A percentile compares a stretch with the other conserved stretches of the same genome.
These are phyloP conservation scores for Palythoa grandiflora DNA, from an alignment of 92 coral and sea anemone species.

Conservation along the genomic window DNA sequence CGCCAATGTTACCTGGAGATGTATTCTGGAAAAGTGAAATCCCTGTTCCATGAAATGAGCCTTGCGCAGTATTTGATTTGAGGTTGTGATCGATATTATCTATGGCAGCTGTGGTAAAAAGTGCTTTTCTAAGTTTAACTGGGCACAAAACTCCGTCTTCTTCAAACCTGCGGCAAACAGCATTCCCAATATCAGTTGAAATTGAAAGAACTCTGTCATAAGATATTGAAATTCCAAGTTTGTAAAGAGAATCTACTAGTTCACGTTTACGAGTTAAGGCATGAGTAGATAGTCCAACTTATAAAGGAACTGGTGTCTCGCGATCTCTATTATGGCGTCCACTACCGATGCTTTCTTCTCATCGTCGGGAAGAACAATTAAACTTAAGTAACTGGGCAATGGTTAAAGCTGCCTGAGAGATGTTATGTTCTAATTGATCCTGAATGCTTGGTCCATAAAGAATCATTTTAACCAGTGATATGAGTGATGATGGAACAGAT, in stretches of 20 bases:
- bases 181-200: slow-evolving; percentile 68
- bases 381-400: slow-evolving; percentile 70
- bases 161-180: slow-evolving; percentile 53
- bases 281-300: slow-evolving; percentile 59
- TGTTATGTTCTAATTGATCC: slow-evolving; percentile 43
- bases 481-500: slow-evolving; percentile 65
- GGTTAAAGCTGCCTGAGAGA: slow-evolving; percentile 59
- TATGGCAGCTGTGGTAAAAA: slow-evolving; percentile 68
- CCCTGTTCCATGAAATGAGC: slow-evolving; percentile 78
- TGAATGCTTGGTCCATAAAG: slow-evolving; percentile 71
- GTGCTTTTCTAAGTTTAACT: slow-evolving; percentile 26
- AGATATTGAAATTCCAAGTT: slow-evolving; percentile 58
- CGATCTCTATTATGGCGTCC: slow-evolving; percentile 64
- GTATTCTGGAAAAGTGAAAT: slow-evolving; percentile 67
- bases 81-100: slow-evolving; percentile 76
- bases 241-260: slow-evolving; percentile 61
- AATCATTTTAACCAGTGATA: slow-evolving; percentile 66
- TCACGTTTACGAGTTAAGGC: slow-evolving; percentile 76
- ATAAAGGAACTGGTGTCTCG: slow-evolving; percentile 68
- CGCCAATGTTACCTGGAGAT: slow-evolving; percentile 19
- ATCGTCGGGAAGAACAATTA: slow-evolving; percentile 56
- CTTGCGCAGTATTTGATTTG: slow-evolving; percentile 60
- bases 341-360: slow-evolving; percentile 35
- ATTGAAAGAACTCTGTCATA: slow-evolving; percentile 70
- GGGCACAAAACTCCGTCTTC: slow-evolving; percentile 66